phyloP scores from a whole-genome alignment of 2,888 invertebrate genomes.

The Venusia cambrica region DNA sequence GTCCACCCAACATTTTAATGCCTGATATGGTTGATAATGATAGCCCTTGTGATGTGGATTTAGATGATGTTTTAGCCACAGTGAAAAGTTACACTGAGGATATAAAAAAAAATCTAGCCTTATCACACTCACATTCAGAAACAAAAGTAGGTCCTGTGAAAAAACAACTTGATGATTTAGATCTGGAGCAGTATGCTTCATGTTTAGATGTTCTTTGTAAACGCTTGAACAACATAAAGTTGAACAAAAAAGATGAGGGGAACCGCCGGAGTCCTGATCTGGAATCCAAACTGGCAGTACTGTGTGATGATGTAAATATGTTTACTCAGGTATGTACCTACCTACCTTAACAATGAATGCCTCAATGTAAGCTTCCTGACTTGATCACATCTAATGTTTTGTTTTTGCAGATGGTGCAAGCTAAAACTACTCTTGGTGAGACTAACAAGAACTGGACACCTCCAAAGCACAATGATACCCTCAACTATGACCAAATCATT shows the following conservation, averaged over 20 bases:
- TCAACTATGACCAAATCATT: slow-evolving; percentile 55
- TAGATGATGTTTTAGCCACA: slow-evolving; percentile 52
- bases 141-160: slow-evolving; percentile 16
- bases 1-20: slow-evolving; percentile 52
- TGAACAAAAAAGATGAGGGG: slow-evolving; percentile 41
- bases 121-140: slow-evolving; percentile 29
- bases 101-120: slow-evolving; percentile 48
- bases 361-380: no score
- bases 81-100: slow-evolving; percentile 60
- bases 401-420: slow-evolving; percentile 63
- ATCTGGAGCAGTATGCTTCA: slow-evolving; percentile 54
- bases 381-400: no score
- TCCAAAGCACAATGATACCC: slow-evolving; percentile 34
- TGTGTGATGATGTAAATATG: slow-evolving; percentile 60
- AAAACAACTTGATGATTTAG: slow-evolving; percentile 40
- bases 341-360: no score
- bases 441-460: slow-evolving; percentile 45
- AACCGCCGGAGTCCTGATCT: slow-evolving; percentile 49
- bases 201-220: slow-evolving; percentile 62
- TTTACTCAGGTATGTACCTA: slow-evolving; percentile 61
- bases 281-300: slow-evolving; percentile 52
- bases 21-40: slow-evolving; percentile 55
- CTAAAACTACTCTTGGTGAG: slow-evolving; percentile 52
- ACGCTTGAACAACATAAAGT: slow-evolving; percentile 52
- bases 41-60: slow-evolving; percentile 46